phyloP scores from a whole-genome alignment of 2,888 invertebrate genomes.

The Cremastinae sp. region DNA sequence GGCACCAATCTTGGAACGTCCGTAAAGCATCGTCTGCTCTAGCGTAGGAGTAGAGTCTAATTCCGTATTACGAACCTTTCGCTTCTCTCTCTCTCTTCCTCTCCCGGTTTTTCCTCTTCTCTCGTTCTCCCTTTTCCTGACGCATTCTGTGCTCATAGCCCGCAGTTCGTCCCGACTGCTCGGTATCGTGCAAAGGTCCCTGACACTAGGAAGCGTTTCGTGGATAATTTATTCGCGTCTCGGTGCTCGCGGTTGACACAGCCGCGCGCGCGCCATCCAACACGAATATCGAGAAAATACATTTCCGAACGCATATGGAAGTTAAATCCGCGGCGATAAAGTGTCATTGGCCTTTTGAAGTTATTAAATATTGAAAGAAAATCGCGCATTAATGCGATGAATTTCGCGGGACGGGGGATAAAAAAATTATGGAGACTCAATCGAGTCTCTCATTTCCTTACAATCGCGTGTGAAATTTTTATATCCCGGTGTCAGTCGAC shows the following conservation, averaged over 20 bases:
- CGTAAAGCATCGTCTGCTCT: slow-evolving; percentile 42
- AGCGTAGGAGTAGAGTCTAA: slow-evolving; percentile 63
- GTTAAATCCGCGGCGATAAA: slow-evolving; percentile 64
- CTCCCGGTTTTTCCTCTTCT: slow-evolving; percentile 14
- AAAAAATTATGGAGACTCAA: neutral
- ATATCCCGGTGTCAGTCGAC: neutral
- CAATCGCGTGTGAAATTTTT: neutral
- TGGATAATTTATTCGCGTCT: slow-evolving; percentile 65
- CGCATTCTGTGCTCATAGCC: too few relatives aligned
- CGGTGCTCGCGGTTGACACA: slow-evolving; percentile 55
- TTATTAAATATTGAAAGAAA: slow-evolving; percentile 57
- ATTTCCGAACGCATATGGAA: slow-evolving; percentile 25
- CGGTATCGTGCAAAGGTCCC: slow-evolving; percentile 52
- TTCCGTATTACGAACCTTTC: slow-evolving; percentile 53
- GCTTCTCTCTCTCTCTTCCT: slow-evolving; percentile 13
- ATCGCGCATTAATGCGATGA: too few relatives aligned
- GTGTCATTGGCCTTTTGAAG: slow-evolving; percentile 70
- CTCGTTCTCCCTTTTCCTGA: slow-evolving; percentile 1
- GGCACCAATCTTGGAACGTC: slow-evolving; percentile 30
- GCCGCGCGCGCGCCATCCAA: slow-evolving; percentile 48
- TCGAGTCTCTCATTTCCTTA: slow-evolving; percentile 4
- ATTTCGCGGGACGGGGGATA: too few relatives aligned
- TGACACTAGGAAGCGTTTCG: slow-evolving; percentile 63
- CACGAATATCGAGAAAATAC: slow-evolving; percentile 42
- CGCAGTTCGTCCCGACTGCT: slow-evolving; percentile 32